Evolutionary conservation across 2,888 invertebrate species (phyloP).

Genomic region (Syritta pipiens): DNA sequence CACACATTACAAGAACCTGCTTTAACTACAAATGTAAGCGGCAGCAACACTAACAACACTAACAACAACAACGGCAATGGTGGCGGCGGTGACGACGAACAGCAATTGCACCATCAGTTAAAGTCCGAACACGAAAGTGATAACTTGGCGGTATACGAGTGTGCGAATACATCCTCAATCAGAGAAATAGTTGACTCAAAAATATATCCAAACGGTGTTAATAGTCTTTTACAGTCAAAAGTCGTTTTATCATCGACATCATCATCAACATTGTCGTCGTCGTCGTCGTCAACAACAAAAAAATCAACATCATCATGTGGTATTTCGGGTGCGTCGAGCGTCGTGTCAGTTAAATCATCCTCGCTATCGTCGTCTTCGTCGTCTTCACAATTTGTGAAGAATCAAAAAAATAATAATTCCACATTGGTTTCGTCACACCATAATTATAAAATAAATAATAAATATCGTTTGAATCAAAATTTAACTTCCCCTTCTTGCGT

Average conservation of each 20-base stretch:
- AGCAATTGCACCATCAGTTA: slow-evolving; percentile 60
- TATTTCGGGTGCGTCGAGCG: slow-evolving; percentile 17
- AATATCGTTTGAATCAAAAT: slow-evolving; percentile 51
- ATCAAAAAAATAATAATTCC: slow-evolving; percentile 42
- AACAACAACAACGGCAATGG: slow-evolving; percentile 27
- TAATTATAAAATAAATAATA: slow-evolving; percentile 59
- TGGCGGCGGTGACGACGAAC: slow-evolving; percentile 31
- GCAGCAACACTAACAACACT: too few species aligned
- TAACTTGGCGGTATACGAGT: slow-evolving; percentile 40
- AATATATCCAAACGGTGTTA: slow-evolving; percentile 44
- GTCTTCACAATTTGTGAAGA: slow-evolving; percentile 42
- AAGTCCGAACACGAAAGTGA: slow-evolving; percentile 46
- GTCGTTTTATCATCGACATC: too few species aligned
- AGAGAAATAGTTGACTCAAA: slow-evolving; percentile 30
- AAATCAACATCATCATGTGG: slow-evolving; percentile 57
- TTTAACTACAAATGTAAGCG: slow-evolving; percentile 49
- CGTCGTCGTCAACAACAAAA: too few species aligned
- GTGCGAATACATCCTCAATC: slow-evolving; percentile 4
- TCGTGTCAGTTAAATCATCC: slow-evolving; percentile 40
- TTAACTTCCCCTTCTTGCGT: slow-evolving; percentile 51
- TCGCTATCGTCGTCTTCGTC: background rate
- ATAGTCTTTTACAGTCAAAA: slow-evolving; percentile 13
- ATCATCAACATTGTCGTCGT: too few species aligned
- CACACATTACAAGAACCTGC: slow-evolving; percentile 61
- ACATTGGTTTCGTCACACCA: slow-evolving; percentile 49